Base-by-base conservation (phyloP, 2,888 invertebrate species). In the Arrhopalites spinosus region DNA sequence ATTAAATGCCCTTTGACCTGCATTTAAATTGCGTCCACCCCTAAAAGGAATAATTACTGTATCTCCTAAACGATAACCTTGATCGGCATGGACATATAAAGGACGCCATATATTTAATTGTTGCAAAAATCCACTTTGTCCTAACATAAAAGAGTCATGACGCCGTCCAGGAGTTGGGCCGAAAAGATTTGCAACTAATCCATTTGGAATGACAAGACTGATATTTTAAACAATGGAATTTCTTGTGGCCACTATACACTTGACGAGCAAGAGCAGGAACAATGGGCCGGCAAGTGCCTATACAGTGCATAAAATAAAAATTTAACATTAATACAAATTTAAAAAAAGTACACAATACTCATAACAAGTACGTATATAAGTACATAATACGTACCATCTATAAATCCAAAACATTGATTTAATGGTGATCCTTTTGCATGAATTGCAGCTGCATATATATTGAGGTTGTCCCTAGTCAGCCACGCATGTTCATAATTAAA, bases 191-290 rank as follows among this genome's bases (percentile, higher is more conserved):
- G 71, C 53, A 36, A 71, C 56, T 20, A 71, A 17, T 29, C 71
- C 59, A 56, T 71, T 59, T 27, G 71, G 71, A 5, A 20, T 71
- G 3, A 59, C 59, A 25, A 71, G 71, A 29, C 29, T 53, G 59
- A 29, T 53, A 71, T 20, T 71, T 71, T 29, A 71, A 36, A 2
- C 56, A 53, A 56, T 71, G 71, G 3, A 36, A 1, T n/a, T 56
- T 30, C 36, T 71, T 71, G 29, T 71, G 71, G n/a, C 71, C 71
- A 59, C 36, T 71, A 13, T 56, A 71, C n/a, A 13, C 11, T 43
- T 66, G 66, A 15, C 29, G 66, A 17, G 23, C 11, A 7, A 7
- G 1, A 2, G 66, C 45, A 3, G 23, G 45, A 23, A 15, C 11
- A 3, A 20, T 69, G 2, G 36, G 36, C 3, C 36, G 36, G 11